Evolutionary conservation across 2,888 invertebrate genomes (phyloP).

Genomic region (Pemphredon lugubris): DNA sequence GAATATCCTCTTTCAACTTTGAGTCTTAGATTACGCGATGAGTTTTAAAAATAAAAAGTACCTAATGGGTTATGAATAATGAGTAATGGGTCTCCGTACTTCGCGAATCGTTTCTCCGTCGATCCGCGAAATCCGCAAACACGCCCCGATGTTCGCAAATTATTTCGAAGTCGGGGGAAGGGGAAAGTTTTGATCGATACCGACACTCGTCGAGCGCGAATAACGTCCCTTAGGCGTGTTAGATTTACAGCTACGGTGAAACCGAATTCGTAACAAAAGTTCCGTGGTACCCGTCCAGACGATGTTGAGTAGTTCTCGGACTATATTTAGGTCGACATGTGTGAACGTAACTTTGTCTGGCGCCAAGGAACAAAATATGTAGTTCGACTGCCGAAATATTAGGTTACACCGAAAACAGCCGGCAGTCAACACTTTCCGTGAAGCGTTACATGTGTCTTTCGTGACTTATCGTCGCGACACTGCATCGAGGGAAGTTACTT

Average conservation of each 20-base stretch:
- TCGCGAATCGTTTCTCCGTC: too few relatives aligned
- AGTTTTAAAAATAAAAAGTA: too few relatives aligned
- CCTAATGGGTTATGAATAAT: too few relatives aligned
- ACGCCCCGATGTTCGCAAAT: too few relatives aligned
- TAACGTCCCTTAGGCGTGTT: not conserved
- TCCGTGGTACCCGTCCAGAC: slow-evolving; percentile 23
- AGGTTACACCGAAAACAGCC: slow-evolving; percentile 79
- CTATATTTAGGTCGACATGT: slow-evolving; percentile 75
- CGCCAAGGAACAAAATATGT: slow-evolving; percentile 72
- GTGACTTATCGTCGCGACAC: not conserved
- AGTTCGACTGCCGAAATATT: slow-evolving; percentile 75
- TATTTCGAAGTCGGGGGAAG: too few relatives aligned
- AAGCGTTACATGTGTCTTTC: slow-evolving; percentile 73
- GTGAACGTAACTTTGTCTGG: slow-evolving; percentile 73
- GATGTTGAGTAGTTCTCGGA: slow-evolving; percentile 24
- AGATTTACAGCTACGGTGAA: not conserved
- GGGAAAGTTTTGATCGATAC: too few relatives aligned
- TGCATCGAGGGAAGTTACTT: not conserved
- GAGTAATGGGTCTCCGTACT: too few relatives aligned
- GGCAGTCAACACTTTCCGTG: slow-evolving; percentile 79
- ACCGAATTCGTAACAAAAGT: slow-evolving; percentile 8
- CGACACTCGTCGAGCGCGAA: too few relatives aligned
- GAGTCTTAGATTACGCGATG: too few relatives aligned
- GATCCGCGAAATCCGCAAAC: too few relatives aligned
- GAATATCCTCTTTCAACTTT: too few relatives aligned